Conservation (phyloP, 1,140 invertebrate species). For the Apis laboriosa region DNA sequence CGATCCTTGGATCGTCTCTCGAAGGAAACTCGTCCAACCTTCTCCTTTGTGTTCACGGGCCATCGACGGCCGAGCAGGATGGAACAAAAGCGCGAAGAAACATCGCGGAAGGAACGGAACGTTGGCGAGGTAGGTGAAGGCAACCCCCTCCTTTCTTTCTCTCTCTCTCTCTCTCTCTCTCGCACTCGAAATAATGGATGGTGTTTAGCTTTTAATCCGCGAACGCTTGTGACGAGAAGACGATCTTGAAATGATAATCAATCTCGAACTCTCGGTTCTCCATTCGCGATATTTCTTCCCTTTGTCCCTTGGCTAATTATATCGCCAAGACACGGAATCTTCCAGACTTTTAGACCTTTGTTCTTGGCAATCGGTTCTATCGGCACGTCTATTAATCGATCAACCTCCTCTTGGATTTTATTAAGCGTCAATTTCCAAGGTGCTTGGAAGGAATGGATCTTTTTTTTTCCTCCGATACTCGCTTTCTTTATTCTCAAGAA, state of each 20-base stretch:
- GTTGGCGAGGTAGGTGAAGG: background rate
- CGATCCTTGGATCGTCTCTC: background rate
- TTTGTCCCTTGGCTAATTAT: slow-evolving; percentile 29
- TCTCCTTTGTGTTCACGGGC: slow-evolving; percentile 11
- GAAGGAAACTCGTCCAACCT: background rate
- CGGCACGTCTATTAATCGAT: background rate
- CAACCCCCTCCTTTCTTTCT: too few relatives aligned
- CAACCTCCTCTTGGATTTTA: background rate
- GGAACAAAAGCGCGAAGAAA: slow-evolving; percentile 38
- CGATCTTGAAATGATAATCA: slow-evolving; percentile 44
- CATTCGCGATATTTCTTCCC: slow-evolving; percentile 28
- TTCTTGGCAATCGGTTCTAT: background rate
- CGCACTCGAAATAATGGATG: slow-evolving; percentile 42
- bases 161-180: too few relatives aligned
- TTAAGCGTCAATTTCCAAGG: background rate
- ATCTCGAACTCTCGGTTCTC: slow-evolving; percentile 7
- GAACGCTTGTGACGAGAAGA: background rate
- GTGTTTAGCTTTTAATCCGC: slow-evolving; percentile 40
- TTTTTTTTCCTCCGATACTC: too few relatives aligned
- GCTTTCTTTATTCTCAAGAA: too few relatives aligned
- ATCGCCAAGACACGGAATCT: background rate
- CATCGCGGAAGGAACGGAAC: background rate
- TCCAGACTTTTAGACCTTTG: background rate
- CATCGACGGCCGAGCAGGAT: slow-evolving; percentile 5
- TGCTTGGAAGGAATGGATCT: background rate